Percentiles rank a stretch among this genome's conserved stretches.
Conservation (phyloP, 2,888 invertebrate genomes). For the Spodoptera picta region DNA sequence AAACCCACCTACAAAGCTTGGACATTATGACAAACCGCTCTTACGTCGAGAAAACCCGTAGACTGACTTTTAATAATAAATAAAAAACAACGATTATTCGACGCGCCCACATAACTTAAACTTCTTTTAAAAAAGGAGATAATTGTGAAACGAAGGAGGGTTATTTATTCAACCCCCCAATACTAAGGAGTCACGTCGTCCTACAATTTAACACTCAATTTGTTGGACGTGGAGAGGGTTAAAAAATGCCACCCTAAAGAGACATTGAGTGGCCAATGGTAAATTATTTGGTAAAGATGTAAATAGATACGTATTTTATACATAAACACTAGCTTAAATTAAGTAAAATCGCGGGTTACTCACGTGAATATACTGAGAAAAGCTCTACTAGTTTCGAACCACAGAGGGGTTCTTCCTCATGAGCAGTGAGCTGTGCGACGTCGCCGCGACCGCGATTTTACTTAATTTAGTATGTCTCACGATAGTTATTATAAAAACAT, state of each 20-base stretch:
- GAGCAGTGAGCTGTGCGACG: no score
- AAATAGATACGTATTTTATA: background rate
- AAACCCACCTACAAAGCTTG: no score
- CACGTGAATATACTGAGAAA: no score
- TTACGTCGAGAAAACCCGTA: no score
- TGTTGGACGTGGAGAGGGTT: slow-evolving; percentile 65
- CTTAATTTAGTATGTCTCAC: no score
- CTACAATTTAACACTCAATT: slow-evolving; percentile 83
- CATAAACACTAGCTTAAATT: no score
- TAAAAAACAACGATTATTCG: slow-evolving; percentile 2
- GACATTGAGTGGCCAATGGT: slow-evolving; percentile 38
- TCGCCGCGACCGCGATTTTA: no score
- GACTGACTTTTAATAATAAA: background rate
- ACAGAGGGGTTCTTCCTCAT: no score
- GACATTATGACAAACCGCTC: no score
- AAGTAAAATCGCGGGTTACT: no score
- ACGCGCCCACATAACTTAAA: slow-evolving; percentile 25
- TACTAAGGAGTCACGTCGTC: slow-evolving; percentile 77
- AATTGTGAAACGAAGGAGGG: slow-evolving; percentile 30
- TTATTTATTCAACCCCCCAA: slow-evolving; percentile 49
- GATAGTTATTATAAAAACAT: no score
- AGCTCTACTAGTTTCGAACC: no score
- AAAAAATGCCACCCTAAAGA: slow-evolving; percentile 54
- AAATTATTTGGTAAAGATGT: slow-evolving; percentile 14
- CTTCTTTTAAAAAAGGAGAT: slow-evolving; percentile 23